Evolutionary conservation across 2,888 invertebrate species (phyloP).

Genomic region (Dasypogon diadema): DNA sequence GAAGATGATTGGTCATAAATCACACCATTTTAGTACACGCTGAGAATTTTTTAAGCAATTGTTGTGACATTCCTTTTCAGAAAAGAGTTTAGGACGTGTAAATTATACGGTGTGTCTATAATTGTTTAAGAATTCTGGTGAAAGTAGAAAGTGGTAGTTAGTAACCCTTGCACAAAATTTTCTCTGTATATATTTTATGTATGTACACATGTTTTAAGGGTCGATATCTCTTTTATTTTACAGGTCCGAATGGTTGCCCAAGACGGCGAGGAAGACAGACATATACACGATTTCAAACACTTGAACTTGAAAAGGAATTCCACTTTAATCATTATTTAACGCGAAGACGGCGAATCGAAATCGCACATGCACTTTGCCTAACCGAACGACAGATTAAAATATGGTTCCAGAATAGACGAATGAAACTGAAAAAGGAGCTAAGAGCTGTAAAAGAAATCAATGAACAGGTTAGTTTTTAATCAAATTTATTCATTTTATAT

Average conservation of each 20-base stretch:
- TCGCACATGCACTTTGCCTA: slow-evolving; percentile 94
- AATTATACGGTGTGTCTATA: not conserved
- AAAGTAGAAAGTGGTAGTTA: slow-evolving; percentile 35
- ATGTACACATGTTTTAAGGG: not conserved
- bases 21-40: slow-evolving; percentile 12
- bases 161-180: slow-evolving; percentile 17
- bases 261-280: slow-evolving; percentile 95
- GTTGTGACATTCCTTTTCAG: slow-evolving; percentile 29
- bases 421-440: slow-evolving; percentile 97
- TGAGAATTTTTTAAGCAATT: slow-evolving; percentile 13
- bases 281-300: slow-evolving; percentile 97
- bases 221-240: slow-evolving; percentile 61
- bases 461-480: slow-evolving; percentile 74
- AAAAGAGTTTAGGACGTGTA: not conserved
- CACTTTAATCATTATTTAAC: slow-evolving; percentile 98
- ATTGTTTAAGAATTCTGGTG: slow-evolving; percentile 3
- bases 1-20: slow-evolving; percentile 23
- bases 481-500: no score
- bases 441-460: slow-evolving; percentile 95
- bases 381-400: slow-evolving; percentile 98
- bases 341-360: slow-evolving; percentile 95
- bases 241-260: slow-evolving; percentile 96
- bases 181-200: not conserved
- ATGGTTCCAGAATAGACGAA: slow-evolving; percentile 96
- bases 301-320: slow-evolving; percentile 98